phyloP scores from a whole-genome alignment of 2,113 vertebrate species.

The Melanostigma gelatinosum region DNA sequence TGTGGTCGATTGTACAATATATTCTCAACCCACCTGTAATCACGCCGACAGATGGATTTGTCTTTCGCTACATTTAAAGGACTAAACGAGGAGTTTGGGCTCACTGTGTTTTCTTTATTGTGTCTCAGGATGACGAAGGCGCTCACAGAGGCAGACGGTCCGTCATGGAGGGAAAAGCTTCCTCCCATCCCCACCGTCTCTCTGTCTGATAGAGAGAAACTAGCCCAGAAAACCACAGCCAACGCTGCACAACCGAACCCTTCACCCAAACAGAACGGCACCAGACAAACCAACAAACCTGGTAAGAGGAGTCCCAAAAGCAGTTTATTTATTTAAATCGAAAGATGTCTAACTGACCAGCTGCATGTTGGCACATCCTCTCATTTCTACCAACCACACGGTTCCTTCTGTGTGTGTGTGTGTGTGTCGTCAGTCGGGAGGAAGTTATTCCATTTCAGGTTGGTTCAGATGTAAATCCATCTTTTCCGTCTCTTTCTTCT shows the following conservation, averaged over 20 bases:
- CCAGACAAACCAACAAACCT: constrained; percentile 15
- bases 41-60: not conserved
- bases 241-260: not conserved
- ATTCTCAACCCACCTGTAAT: not conserved
- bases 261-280: constrained; percentile 53
- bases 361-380: not conserved
- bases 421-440: not conserved
- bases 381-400: not conserved
- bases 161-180: constrained; percentile 91
- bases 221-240: constrained; percentile 53
- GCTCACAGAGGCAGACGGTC: constrained; percentile 87
- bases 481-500: not conserved
- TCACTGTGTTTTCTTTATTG: not conserved
- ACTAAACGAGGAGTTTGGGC: not conserved
- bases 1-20: not conserved
- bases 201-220: constrained; percentile 84
- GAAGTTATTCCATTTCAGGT: not conserved
- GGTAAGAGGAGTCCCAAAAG: constrained; percentile 27
- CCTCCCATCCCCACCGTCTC: constrained; percentile 90
- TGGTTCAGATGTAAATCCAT: not conserved
- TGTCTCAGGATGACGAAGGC: constrained; percentile 90
- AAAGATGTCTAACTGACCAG: not conserved
- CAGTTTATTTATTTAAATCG: too few relatives aligned
- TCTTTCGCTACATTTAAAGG: not conserved
- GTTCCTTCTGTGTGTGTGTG: too few relatives aligned